phyloP scores from a whole-genome alignment of 1,140 invertebrate genomes.

The Zelostemma sp. region DNA sequence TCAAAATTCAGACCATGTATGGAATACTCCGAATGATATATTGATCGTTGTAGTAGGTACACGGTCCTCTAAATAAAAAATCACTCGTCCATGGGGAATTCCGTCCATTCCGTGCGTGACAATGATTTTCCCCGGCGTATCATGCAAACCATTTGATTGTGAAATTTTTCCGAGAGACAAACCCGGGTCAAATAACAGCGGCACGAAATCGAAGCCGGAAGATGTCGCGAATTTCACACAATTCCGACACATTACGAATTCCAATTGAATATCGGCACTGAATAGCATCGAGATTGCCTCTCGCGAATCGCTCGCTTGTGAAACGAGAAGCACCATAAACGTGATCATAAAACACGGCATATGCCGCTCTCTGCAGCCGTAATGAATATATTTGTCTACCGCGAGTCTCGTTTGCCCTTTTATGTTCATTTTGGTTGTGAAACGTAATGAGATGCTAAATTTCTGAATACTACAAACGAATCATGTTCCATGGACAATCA shows the following conservation, averaged over 20 bases:
- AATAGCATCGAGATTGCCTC: conserved; percentile 33
- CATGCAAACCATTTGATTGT: no score
- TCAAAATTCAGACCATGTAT: no score
- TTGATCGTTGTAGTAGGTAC: no score
- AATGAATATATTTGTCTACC: conserved; percentile 26
- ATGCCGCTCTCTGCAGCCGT: conserved; percentile 13
- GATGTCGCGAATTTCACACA: conserved; percentile 25
- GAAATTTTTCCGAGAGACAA: no score
- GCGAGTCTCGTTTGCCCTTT: neutral
- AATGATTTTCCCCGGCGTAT: no score
- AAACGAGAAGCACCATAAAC: conserved; percentile 19
- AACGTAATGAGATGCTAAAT: no score
- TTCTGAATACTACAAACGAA: no score
- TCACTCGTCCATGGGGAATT: no score
- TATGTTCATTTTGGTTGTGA: neutral
- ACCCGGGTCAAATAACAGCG: neutral
- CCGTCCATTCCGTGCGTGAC: no score
- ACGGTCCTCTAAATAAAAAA: no score
- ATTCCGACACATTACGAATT: conserved; percentile 34
- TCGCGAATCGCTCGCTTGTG: conserved; percentile 21
- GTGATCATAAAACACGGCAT: conserved; percentile 29
- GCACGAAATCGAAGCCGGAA: conserved; percentile 9
- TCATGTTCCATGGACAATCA: no score
- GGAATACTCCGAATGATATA: no score
- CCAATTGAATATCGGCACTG: conserved; percentile 41